Percentiles rank a stretch among this genome's conserved stretches.
These are phyloP conservation scores for Diabrotica undecimpunctata DNA, from an alignment of 1,140 invertebrate species.

Conservation along the genomic window DNA sequence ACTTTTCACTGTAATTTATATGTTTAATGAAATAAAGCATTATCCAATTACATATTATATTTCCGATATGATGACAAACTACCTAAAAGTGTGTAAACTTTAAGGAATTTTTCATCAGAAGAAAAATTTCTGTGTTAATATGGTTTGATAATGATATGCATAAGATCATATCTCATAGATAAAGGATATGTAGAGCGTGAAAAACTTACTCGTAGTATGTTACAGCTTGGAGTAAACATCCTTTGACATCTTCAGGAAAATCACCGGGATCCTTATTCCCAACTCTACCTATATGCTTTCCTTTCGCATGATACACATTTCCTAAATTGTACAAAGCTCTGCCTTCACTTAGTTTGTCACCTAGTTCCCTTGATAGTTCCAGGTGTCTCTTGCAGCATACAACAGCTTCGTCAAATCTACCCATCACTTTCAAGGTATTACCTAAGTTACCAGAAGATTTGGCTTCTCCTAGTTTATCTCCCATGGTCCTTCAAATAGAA, in stretches of 20 bases:
- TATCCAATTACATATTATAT: too few relatives aligned
- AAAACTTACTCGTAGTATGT: constrained; percentile 86
- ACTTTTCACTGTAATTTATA: too few relatives aligned
- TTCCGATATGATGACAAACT: too few relatives aligned
- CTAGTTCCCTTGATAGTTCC: constrained; percentile 84
- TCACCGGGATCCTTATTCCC: constrained; percentile 92
- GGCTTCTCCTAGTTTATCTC: constrained; percentile 90
- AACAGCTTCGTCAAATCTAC: constrained; percentile 93
- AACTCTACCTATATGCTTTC: constrained; percentile 84
- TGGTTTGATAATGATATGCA: too few relatives aligned
- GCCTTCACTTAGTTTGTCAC: constrained; percentile 91
- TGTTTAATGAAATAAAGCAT: too few relatives aligned
- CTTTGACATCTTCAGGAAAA: constrained; percentile 90
- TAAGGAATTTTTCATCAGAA: too few relatives aligned
- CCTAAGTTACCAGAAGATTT: constrained; percentile 98
- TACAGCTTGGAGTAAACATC: constrained; percentile 86
- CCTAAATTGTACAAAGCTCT: constrained; percentile 94
- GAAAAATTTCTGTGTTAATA: too few relatives aligned
- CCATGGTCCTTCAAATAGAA: constrained; percentile 69
- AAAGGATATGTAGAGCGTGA: constrained; percentile 1
- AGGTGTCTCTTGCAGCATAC: constrained; percentile 92
- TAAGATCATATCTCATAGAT: too few relatives aligned
- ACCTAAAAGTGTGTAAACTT: too few relatives aligned
- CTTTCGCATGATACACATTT: constrained; percentile 96
- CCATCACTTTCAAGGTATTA: constrained; percentile 98